Conservation (phyloP, 2,888 invertebrate species). For the Globia sparganii region DNA sequence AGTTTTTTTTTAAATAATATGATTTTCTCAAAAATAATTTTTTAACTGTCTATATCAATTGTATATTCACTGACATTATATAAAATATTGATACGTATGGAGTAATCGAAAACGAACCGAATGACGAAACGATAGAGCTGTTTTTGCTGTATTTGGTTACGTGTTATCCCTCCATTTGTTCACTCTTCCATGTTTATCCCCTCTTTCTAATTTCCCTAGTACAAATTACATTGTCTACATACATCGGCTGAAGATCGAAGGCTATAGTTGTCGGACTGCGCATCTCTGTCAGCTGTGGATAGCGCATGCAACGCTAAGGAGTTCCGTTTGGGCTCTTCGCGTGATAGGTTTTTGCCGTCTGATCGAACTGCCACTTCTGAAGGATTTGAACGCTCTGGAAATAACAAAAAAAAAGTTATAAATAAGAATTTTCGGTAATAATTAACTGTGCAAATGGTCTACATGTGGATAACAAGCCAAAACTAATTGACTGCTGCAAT, state of each 20-base stretch:
- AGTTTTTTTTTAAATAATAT: slow-evolving; percentile 27
- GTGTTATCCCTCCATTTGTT: not conserved
- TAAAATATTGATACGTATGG: not conserved
- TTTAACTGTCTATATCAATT: slow-evolving; percentile 15
- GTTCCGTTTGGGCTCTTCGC: slow-evolving; percentile 80
- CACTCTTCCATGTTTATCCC: not conserved
- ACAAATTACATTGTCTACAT: slow-evolving; percentile 66
- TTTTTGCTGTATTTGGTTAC: not conserved
- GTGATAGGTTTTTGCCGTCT: slow-evolving; percentile 78
- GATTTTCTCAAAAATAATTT: not conserved
- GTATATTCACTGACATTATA: slow-evolving; percentile 15
- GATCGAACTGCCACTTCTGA: slow-evolving; percentile 81
- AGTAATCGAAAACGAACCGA: not conserved
- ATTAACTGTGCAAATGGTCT: not conserved
- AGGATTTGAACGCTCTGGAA: slow-evolving; percentile 83
- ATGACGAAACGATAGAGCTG: not conserved
- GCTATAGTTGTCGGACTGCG: slow-evolving; percentile 88
- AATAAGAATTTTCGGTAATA: not conserved
- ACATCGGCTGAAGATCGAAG: slow-evolving; percentile 88
- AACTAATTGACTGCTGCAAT: not conserved
- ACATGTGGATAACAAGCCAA: not conserved
- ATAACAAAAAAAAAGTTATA: not conserved
- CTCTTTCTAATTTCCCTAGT: not conserved
- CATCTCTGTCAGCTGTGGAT: slow-evolving; percentile 81
- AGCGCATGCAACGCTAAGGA: slow-evolving; percentile 80